These are phyloP conservation scores for Solenodon paradoxus DNA, from an alignment of 2,113 vertebrate genomes.

Conservation along the genomic window DNA sequence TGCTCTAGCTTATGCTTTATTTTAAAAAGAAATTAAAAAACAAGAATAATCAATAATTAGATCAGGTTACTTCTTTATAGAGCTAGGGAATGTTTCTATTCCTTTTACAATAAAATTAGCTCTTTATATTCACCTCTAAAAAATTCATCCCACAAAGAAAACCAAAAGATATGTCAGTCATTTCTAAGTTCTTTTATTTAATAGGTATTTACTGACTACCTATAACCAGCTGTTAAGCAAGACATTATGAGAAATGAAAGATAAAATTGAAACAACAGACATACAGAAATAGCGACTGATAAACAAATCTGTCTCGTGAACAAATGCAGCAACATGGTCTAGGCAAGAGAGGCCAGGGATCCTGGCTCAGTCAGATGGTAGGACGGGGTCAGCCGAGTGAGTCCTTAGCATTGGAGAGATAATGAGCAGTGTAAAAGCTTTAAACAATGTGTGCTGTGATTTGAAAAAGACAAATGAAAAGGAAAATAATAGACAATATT, in stretches of 20 bases:
- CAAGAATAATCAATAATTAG: neutral
- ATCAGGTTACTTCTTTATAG: neutral
- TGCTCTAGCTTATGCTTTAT: neutral
- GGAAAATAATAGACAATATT: neutral
- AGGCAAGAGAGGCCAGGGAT: constrained; percentile 26
- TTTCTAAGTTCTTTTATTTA: neutral
- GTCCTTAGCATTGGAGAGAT: neutral
- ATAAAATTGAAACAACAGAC: constrained; percentile 35
- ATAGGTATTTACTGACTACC: neutral
- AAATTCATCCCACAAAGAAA: neutral
- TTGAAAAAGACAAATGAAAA: neutral
- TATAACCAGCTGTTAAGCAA: neutral
- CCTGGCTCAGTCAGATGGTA: neutral
- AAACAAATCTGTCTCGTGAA: neutral
- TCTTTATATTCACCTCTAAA: neutral
- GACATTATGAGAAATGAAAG: neutral
- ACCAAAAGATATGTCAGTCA: neutral
- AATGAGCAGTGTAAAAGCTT: constrained; percentile 1
- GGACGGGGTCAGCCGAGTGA: constrained; percentile 19
- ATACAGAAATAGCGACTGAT: neutral
- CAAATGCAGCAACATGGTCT: neutral
- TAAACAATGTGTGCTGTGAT: neutral
- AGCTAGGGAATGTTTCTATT: neutral
- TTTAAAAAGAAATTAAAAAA: constrained; percentile 34
- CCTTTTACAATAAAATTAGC: neutral